Evolutionary conservation across 2,888 invertebrate species (phyloP), one percentile per base, ranked within the genome.

Genomic region (Gastrophysa polygoni): DNA sequence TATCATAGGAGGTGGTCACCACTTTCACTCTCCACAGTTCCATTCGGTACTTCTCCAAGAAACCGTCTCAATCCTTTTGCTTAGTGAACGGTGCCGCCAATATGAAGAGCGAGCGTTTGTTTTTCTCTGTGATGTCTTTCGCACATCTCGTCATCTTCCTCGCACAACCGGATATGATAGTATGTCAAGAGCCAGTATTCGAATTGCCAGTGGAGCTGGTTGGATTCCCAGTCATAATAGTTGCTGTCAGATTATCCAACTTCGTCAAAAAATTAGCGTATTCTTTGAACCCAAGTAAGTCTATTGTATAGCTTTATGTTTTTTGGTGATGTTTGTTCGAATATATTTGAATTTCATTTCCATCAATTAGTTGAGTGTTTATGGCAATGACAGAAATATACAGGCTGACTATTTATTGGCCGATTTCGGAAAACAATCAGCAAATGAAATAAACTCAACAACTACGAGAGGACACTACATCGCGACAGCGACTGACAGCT

Each of bases 261-360:
- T 93, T 93, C 77, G 87, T 92, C 66, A 93, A 92, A 82, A 93
- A 92, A 78, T 82, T 93, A 63, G 88, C 90, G 1, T 93, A 93
- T 82, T 91, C 93, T 1, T 81, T 93, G 32, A 92, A 86, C 83
- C 93, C 93, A 82, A 88, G 93, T 93, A 83, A 86, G 87, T 79
- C 68, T 49, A 6, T 8, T 44, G 11, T 1, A n/a, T 5, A 24
- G 24, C 24, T n/a, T n/a, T n/a, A n/a, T n/a, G n/a, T n/a, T n/a
- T n/a, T n/a, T n/a, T n/a, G n/a, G n/a, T n/a, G n/a, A n/a, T n/a
- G n/a, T n/a, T n/a, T n/a, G n/a, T n/a, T n/a, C n/a, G n/a, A n/a
- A n/a, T n/a, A n/a, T n/a, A n/a, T n/a, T n/a, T n/a, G n/a, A n/a
- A n/a, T n/a, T n/a, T n/a, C n/a, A n/a, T n/a, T n/a, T n/a, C n/a